These are phyloP conservation scores for Eumaeus atala DNA, from an alignment of 1,140 invertebrate genomes.

Conservation along the genomic window DNA sequence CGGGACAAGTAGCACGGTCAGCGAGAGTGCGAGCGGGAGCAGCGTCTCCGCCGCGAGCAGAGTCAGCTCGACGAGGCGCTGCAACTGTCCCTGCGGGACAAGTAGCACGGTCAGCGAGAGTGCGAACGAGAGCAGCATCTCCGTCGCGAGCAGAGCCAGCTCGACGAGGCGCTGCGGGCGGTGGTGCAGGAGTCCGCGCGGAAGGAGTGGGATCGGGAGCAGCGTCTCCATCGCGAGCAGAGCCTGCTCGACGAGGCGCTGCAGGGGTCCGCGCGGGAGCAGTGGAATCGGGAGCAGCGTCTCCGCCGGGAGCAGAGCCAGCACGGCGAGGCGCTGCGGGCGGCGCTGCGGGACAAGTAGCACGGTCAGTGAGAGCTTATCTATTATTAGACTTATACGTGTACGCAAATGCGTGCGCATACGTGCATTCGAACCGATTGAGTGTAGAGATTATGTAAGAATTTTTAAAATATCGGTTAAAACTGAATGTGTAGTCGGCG, in stretches of 20 bases:
- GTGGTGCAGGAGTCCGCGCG: conserved; percentile 56
- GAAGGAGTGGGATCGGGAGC: conserved; percentile 37
- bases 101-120: conserved; percentile 35
- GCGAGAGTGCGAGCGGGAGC: conserved; percentile 30
- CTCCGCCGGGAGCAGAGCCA: conserved; percentile 45
- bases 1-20: conserved; percentile 44
- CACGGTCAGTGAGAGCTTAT: background rate
- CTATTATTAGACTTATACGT: background rate
- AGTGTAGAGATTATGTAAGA: no score
- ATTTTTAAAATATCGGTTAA: no score
- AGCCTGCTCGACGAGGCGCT: conserved; percentile 49
- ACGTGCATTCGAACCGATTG: background rate
- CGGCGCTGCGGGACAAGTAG: conserved; percentile 60
- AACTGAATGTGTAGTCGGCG: no score
- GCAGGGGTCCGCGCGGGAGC: conserved; percentile 43
- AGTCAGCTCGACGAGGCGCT: conserved; percentile 48
- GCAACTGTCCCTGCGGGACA: conserved; percentile 56
- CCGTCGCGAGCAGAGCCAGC: conserved; percentile 44
- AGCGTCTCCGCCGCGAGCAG: conserved; percentile 42
- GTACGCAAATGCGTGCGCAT: background rate
- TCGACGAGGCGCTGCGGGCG: conserved; percentile 47
- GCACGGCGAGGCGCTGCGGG: conserved; percentile 48
- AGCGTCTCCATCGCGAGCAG: conserved; percentile 42
- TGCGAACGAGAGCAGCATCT: conserved; percentile 29
- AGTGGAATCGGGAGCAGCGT: conserved; percentile 30